Evolutionary conservation across 2,797 vertebrate genomes (phyloP).

Genomic region (Eulemur albifrons): DNA sequence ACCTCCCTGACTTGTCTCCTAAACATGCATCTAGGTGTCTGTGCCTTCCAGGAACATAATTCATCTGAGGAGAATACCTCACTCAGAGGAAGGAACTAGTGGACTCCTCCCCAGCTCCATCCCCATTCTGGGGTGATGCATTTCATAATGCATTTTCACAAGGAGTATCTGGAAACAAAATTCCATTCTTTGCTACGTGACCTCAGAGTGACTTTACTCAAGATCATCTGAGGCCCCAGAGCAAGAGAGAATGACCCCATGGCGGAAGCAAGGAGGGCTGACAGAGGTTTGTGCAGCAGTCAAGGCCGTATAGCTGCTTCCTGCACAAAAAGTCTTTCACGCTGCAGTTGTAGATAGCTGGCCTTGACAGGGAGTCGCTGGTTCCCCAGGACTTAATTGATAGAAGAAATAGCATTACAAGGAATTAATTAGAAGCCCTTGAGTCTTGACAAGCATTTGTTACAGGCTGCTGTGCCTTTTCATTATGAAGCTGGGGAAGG

Average conservation of each 20-base stretch:
- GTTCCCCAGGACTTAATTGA: constrained; percentile 41
- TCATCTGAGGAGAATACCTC: neutral
- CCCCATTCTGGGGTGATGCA: neutral
- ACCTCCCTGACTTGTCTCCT: neutral
- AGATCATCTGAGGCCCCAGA: neutral
- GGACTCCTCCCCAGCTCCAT: neutral
- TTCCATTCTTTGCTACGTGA: neutral
- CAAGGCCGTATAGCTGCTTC: neutral
- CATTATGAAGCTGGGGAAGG: neutral
- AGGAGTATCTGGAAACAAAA: neutral
- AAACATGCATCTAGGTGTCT: neutral
- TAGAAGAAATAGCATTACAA: constrained; percentile 49
- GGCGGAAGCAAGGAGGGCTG: neutral
- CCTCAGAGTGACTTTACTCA: neutral
- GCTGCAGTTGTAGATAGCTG: neutral
- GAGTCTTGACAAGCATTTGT: constrained; percentile 60
- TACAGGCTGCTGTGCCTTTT: constrained; percentile 16
- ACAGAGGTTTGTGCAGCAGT: neutral
- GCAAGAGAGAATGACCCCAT: neutral
- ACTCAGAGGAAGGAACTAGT: neutral
- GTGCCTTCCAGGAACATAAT: neutral
- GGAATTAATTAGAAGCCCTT: constrained; percentile 61
- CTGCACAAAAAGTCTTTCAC: neutral
- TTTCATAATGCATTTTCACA: neutral
- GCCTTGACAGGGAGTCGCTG: neutral